Percentiles rank a stretch among this genome's conserved stretches.
Conservation (phyloP, 1,140 invertebrate species). For the Ganaspis sp. region DNA sequence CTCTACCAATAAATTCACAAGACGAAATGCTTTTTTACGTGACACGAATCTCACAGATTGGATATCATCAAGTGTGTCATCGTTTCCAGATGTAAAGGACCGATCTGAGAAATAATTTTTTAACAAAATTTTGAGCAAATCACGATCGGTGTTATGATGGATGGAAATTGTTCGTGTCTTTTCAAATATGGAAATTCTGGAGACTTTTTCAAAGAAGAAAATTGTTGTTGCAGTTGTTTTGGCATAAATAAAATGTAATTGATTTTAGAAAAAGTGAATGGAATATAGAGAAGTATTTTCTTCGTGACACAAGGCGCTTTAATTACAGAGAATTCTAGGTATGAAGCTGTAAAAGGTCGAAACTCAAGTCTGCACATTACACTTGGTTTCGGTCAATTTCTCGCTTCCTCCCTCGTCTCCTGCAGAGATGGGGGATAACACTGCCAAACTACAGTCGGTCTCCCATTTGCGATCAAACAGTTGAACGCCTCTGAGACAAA, state of each 20-base stretch:
- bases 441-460: background rate
- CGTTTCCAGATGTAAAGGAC: background rate
- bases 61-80: constrained; percentile 5
- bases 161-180: constrained; percentile 39
- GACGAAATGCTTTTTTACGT: constrained; percentile 27
- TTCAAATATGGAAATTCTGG: background rate
- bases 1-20: background rate
- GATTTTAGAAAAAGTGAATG: background rate
- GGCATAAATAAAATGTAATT: too few relatives aligned
- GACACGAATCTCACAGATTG: constrained; percentile 11
- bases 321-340: constrained; percentile 18
- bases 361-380: background rate
- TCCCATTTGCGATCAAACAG: constrained; percentile 62
- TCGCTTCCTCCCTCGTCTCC: constrained; percentile 38
- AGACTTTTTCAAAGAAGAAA: background rate
- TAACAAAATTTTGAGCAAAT: background rate
- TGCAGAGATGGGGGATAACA: background rate
- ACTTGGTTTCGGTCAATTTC: constrained; percentile 49
- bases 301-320: background rate
- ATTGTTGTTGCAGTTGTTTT: background rate
- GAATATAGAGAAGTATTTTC: background rate
- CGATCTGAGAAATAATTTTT: background rate
- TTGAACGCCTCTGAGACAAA: constrained; percentile 65
- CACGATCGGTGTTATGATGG: constrained; percentile 30
- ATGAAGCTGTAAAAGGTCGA: constrained; percentile 28